A percentile compares a stretch with the other conserved stretches of the same genome.
These are phyloP conservation scores for Misgurnus anguillicaudatus DNA, from an alignment of 2,113 vertebrate genomes.

Conservation along the genomic window DNA sequence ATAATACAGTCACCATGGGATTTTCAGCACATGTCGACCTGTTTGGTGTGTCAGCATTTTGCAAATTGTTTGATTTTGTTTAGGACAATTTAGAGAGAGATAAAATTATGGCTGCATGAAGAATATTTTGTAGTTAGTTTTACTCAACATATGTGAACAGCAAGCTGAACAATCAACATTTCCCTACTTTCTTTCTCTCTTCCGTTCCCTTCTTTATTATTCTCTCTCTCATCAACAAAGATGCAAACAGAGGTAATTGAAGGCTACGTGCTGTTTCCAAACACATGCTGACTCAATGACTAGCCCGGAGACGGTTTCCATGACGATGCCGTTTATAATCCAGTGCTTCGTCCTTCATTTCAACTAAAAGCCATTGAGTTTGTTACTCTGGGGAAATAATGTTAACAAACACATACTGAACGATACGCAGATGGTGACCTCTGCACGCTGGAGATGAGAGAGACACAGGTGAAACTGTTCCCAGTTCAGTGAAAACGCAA, in stretches of 20 bases:
- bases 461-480: slow-evolving; percentile 13
- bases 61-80: no score
- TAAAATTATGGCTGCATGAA: no score
- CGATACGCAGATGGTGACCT: slow-evolving; percentile 30
- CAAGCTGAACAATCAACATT: no score
- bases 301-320: slow-evolving; percentile 35
- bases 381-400: neutral
- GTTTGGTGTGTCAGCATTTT: no score
- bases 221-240: slow-evolving; percentile 13
- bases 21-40: neutral
- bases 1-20: slow-evolving; percentile 27
- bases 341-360: neutral
- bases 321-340: slow-evolving; percentile 31
- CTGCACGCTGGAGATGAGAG: no score
- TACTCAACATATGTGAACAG: no score
- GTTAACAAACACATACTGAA: slow-evolving; percentile 30
- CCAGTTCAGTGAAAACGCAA: neutral
- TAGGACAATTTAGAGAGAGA: no score
- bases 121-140: no score
- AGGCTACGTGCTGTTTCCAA: slow-evolving; percentile 4
- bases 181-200: neutral
- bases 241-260: slow-evolving; percentile 44
- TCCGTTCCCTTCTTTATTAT: neutral
- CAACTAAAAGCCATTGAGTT: neutral
- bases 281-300: slow-evolving; percentile 9